These are phyloP conservation scores for Corythornis madagascariensis DNA, from an alignment of 2,113 vertebrate genomes.

Conservation along the genomic window DNA sequence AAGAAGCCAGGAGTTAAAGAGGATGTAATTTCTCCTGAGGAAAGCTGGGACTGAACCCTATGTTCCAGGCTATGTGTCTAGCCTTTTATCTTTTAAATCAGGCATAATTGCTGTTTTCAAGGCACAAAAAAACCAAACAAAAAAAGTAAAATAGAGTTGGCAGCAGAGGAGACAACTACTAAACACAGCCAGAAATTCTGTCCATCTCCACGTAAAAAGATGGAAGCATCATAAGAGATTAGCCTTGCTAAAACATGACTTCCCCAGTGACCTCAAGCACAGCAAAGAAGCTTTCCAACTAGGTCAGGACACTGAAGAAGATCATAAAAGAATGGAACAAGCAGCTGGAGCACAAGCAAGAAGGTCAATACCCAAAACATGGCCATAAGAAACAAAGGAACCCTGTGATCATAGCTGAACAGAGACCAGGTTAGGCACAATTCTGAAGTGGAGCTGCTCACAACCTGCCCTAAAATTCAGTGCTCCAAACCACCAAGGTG, in stretches of 20 bases:
- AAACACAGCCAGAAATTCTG: background rate
- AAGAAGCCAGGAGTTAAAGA: background rate
- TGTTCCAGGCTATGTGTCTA: background rate
- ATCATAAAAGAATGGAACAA: background rate
- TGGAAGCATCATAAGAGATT: background rate
- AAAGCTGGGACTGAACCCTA: background rate
- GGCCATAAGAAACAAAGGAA: slow-evolving; percentile 25
- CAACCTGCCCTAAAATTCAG: background rate
- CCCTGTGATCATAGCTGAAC: background rate
- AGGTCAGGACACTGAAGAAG: slow-evolving; percentile 8
- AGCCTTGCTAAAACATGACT: background rate
- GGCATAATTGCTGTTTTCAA: background rate
- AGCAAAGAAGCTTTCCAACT: background rate
- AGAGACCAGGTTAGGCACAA: background rate
- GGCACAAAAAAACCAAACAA: background rate
- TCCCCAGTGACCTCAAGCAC: background rate
- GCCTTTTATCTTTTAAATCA: background rate
- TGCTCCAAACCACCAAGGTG: background rate
- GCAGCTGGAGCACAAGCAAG: slow-evolving; percentile 14
- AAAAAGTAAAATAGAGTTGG: background rate
- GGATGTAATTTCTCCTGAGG: background rate
- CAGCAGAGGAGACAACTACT: background rate
- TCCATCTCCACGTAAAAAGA: background rate
- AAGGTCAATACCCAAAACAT: slow-evolving; percentile 14
- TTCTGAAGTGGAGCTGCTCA: background rate